phyloP scores from a whole-genome alignment of 1,140 invertebrate genomes.

The Popillia japonica region DNA sequence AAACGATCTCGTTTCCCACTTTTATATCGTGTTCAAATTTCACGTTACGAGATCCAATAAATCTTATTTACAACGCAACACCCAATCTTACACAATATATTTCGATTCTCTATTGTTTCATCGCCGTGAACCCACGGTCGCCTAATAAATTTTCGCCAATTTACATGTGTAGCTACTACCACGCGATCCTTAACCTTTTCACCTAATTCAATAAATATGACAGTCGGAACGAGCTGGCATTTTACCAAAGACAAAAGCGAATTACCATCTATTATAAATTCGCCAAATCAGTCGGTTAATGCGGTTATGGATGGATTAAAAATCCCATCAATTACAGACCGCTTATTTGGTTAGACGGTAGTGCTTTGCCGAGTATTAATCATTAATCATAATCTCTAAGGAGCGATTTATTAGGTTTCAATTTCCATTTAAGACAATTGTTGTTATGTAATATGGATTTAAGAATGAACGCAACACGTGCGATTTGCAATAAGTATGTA shows the following conservation, averaged over 20 bases:
- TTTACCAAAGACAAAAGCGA: conserved; percentile 17
- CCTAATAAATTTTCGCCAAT: neutral
- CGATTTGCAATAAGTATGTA: neutral
- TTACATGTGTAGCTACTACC: neutral
- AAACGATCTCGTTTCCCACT: no score
- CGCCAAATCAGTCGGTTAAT: neutral
- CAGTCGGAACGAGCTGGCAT: conserved; percentile 19
- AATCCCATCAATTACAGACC: neutral
- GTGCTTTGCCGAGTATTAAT: neutral
- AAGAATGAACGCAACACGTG: neutral
- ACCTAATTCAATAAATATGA: conserved; percentile 23
- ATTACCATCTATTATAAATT: conserved; percentile 20
- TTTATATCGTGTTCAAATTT: neutral
- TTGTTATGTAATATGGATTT: no score
- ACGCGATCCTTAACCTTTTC: conserved; percentile 17
- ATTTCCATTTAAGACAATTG: no score
- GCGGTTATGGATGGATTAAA: neutral
- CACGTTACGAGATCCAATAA: neutral
- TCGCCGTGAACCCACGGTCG: neutral
- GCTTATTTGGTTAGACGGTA: neutral
- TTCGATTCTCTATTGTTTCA: neutral
- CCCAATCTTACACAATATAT: neutral
- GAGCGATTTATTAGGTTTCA: neutral
- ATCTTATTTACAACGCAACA: neutral
- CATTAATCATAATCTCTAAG: neutral